A percentile compares a stretch with the other conserved stretches of the same genome.
Conservation (phyloP, 2,113 vertebrate genomes). For the Plectropomus leopardus region DNA sequence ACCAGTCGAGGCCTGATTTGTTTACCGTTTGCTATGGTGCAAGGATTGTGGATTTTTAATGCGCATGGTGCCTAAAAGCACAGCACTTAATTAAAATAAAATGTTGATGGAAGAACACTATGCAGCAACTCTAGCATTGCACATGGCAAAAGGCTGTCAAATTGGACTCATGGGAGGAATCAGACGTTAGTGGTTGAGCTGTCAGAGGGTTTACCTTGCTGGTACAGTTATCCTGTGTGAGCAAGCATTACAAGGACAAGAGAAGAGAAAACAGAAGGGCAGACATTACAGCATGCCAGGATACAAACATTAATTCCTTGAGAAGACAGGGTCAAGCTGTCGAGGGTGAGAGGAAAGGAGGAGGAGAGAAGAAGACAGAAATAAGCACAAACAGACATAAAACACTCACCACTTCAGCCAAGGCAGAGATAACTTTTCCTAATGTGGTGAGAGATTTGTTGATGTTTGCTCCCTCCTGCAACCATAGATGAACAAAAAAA, state of each 20-base stretch:
- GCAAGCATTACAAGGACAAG: constrained; percentile 87
- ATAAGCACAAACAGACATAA: constrained; percentile 8
- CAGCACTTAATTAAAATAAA: neutral
- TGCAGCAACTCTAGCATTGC: neutral
- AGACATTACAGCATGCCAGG: constrained; percentile 74
- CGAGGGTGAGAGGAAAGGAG: constrained; percentile 23
- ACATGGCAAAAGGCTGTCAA: constrained; percentile 39
- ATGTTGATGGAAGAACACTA: neutral
- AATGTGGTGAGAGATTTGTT: constrained; percentile 99
- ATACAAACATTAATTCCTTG: constrained; percentile 45
- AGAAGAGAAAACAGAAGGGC: constrained; percentile 74
- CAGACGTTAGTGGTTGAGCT: constrained; percentile 53
- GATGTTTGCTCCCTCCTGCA: constrained; percentile 98
- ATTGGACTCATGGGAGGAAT: constrained; percentile 44
- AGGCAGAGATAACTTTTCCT: constrained; percentile 98
- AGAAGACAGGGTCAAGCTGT: constrained; percentile 43
- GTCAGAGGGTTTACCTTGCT: constrained; percentile 92
- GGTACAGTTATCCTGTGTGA: constrained; percentile 95
- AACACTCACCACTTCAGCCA: constrained; percentile 98
- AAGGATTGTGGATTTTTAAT: constrained; percentile 1
- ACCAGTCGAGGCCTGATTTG: constrained; percentile 14
- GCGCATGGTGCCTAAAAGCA: neutral
- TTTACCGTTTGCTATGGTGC: constrained; percentile 14
- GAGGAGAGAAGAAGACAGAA: neutral
- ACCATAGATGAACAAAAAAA: constrained; percentile 48